These are phyloP conservation scores for Campylomormyrus tamandua DNA, from an alignment of 2,113 vertebrate genomes.

Conservation along the genomic window DNA sequence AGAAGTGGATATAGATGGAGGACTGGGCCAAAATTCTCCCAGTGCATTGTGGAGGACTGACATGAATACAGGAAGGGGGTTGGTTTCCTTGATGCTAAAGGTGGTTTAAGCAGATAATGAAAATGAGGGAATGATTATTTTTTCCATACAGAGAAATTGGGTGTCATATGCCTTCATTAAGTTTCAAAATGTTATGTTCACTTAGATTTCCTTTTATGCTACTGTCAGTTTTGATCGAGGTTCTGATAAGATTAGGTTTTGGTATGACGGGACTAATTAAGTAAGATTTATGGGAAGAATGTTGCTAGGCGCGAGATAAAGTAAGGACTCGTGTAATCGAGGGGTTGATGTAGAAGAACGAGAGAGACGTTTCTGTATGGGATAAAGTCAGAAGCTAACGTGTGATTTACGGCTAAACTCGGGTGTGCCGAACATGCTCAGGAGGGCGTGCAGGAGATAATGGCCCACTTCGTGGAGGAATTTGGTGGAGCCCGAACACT, in stretches of 20 bases:
- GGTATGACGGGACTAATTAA: not conserved
- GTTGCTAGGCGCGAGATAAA: not conserved
- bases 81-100: not conserved
- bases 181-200: not conserved
- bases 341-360: not conserved
- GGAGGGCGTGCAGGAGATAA: constrained; percentile 21
- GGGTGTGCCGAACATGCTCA: not conserved
- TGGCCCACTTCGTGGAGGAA: constrained; percentile 21
- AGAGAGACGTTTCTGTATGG: not conserved
- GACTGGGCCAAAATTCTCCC: not conserved
- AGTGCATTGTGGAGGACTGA: not conserved
- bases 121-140: not conserved
- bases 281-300: not conserved
- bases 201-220: not conserved
- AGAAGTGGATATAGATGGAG: not conserved
- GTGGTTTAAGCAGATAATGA: not conserved
- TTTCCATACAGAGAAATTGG: not conserved
- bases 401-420: not conserved
- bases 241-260: not conserved
- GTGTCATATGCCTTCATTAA: not conserved
- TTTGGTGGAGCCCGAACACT: constrained; percentile 9
- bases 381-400: not conserved
- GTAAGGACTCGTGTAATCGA: not conserved
- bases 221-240: not conserved
- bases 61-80: not conserved